Evolutionary conservation across 2,113 vertebrate genomes (phyloP).

Genomic region (Apteryx owenii): DNA sequence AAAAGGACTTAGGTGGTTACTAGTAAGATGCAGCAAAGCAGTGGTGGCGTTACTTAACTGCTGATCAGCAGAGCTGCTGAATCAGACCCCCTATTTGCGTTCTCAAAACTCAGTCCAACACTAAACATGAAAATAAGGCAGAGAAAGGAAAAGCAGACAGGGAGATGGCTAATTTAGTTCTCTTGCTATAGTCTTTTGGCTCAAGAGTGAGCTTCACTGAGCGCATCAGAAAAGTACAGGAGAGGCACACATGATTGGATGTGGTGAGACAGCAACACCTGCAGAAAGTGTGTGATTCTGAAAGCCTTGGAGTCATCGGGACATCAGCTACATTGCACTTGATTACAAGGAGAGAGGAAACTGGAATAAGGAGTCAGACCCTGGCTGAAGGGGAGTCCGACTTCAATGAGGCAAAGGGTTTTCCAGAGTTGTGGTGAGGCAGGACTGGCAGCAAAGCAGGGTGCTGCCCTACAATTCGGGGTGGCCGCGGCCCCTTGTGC

Average conservation of each 20-base stretch:
- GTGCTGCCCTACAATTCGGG: not conserved
- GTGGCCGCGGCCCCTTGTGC: rapidly evolving
- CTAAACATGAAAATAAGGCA: not conserved
- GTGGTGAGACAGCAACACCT: not conserved
- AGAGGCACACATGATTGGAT: not conserved
- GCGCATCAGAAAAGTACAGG: not conserved
- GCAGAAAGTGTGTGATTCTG: not conserved
- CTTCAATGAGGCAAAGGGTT: not conserved
- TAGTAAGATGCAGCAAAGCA: not conserved
- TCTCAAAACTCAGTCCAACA: not conserved
- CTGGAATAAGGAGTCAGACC: not conserved
- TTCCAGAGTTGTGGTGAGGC: not conserved
- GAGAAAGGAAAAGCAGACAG: not conserved
- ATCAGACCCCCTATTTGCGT: not conserved
- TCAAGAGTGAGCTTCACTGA: not conserved
- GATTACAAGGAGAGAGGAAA: not conserved
- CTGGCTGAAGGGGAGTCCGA: not conserved
- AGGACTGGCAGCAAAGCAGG: not conserved
- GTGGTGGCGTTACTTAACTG: not conserved
- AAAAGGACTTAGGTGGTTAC: not conserved
- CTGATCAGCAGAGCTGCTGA: not conserved
- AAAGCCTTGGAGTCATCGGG: not conserved
- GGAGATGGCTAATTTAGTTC: not conserved
- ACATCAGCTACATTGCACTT: not conserved
- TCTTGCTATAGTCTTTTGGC: not conserved